Base-by-base conservation (phyloP, 2,113 vertebrate species). In the Pomatorhinus ruficollis region DNA sequence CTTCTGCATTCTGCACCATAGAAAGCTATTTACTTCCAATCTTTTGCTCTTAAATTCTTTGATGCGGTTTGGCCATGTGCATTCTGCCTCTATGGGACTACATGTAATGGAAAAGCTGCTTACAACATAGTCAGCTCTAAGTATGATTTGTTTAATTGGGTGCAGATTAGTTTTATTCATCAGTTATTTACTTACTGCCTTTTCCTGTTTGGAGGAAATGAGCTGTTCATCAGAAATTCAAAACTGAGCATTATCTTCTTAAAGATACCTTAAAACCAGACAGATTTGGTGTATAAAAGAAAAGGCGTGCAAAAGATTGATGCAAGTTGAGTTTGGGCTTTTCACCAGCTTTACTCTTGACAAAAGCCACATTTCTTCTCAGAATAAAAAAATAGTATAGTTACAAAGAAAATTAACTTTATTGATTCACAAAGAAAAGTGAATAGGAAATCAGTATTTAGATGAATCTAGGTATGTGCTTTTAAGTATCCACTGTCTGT, bases 241-340 rank as follows among this genome's bases (percentile, higher is more conserved):
- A 54, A 90, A 56, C 6, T 52, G 15, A 18, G 2, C 4, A 2
- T 68, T 53, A 11, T 47, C 4, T 33, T 63, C 5, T 47, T 61
- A 25, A 60, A 57, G 31, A 6, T n/a, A 19, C 4, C 8, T 71
- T 87, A 42, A 59, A 60, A 54, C 18, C 17, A 22, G 20, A 18
- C 30, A 39, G 15, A 37, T 18, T 10, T 30, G 10, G 37, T n/a
- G 4, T 64, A 12, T 31, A 14, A 24, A 40, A 61, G 15, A 5
- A 45, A 30, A 72, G 4, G 5, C 40, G 9, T 22, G 19, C 50
- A 12, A 30, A 71, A 61, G 21, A 53, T 11, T 68, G 54, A 30
- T 12, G 2, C 24, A 50, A 52, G 12, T 59, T 13, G 57, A 74
- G 8, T 61, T 56, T 0, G 0, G 40, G 12, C 17, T 63, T 75